Evolutionary conservation across 2,888 invertebrate genomes (phyloP), one percentile per base, ranked within the genome.

Genomic region (Corythucha ciliata): DNA sequence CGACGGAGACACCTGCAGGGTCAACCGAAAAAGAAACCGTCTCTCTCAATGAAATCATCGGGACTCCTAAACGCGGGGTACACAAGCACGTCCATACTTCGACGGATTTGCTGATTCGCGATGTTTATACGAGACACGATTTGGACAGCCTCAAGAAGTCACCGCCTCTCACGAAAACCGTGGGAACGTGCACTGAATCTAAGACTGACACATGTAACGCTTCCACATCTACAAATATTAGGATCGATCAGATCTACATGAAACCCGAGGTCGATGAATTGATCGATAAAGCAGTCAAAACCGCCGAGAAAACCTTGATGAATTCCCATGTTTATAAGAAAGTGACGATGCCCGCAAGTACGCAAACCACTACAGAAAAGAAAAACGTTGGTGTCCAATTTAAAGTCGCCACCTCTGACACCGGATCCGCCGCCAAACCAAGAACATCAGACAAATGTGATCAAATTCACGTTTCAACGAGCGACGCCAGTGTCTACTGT

Each of bases 401-500:
- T 16, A 34, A 53, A 22, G 54, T 29, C 7, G 46, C 54, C 59
- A 60, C 61, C 3, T 58, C 59, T 21, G 67, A 66, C 59, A 66
- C 66, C 3, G 68, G 70, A 1, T 61, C 69, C 5, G 66, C 60
- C 27, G 70, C 64, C 4, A 67, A 65, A 36, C 69, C 71, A 2
- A 63, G 60, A 42, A 27, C 49, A 42, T 18, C 25, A 27, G 8
- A 36, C 54, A 7, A 53, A 58, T 20, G 49, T 52, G 36, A 61
- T 57, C 14, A 56, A 33, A 47, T 51, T 8, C 18, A 22, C 7
- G 36, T 10, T 12, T 68, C 69, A 24, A 72, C 72, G 2, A 68
- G 58, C 16, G 63, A 67, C 51, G 57, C 74, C 37, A 78, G 73
- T 45, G 68, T 70, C 52, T 75, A 76, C 3, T 72, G 74, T 34